A percentile compares a stretch with the other conserved stretches of the same genome.
Conservation (phyloP, 2,113 vertebrate species). For the Ceyx cyanopectus region DNA sequence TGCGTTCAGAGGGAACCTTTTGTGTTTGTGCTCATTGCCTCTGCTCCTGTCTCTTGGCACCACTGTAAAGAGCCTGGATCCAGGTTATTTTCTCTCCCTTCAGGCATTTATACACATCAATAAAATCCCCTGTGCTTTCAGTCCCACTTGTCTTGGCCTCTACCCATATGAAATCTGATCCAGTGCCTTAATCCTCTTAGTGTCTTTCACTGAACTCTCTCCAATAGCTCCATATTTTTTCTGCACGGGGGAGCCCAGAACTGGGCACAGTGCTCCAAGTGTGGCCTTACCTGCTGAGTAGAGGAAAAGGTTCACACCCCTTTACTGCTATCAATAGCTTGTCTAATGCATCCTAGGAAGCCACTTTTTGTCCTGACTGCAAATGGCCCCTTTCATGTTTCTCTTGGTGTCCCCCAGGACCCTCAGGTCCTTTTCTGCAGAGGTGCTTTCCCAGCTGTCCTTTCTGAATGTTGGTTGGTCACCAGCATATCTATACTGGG, state of each 20-base stretch:
- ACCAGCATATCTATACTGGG: background rate
- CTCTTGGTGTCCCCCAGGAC: background rate
- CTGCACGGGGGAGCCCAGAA: background rate
- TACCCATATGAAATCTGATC: background rate
- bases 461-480: background rate
- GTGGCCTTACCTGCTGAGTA: background rate
- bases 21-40: background rate
- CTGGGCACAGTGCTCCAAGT: background rate
- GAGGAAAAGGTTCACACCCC: background rate
- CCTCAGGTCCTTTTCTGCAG: background rate
- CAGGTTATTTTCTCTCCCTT: background rate
- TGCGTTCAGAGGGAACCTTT: background rate
- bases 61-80: background rate
- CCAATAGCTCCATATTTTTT: background rate
- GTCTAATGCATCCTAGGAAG: background rate
- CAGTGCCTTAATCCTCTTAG: background rate
- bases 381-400: background rate
- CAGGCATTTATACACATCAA: background rate
- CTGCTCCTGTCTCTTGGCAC: too few species aligned
- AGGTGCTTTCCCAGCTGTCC: background rate
- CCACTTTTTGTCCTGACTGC: background rate
- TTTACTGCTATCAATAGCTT: background rate
- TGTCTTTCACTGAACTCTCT: background rate
- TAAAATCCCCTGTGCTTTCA: background rate
- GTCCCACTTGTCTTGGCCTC: background rate